Evolutionary conservation across 1,140 invertebrate genomes (phyloP).

Genomic region (Tetramorium alpestre): DNA sequence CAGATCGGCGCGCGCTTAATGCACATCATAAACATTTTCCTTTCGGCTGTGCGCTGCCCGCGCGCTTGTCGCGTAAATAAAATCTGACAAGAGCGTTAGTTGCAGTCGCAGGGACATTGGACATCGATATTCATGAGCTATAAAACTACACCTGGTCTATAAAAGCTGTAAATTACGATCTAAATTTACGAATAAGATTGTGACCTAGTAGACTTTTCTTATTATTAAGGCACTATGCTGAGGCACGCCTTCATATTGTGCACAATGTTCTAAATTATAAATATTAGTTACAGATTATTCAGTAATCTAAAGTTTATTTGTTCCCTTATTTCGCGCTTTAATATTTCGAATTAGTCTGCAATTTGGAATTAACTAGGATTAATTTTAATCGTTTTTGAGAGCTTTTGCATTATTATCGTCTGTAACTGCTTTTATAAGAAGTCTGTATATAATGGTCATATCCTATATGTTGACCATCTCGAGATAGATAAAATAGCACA

Average conservation of each 20-base stretch:
- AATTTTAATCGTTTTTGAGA: neutral
- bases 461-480: neutral
- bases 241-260: neutral
- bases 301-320: neutral
- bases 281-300: neutral
- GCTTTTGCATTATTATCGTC: neutral
- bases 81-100: slow-evolving; percentile 18
- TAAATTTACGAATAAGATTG: neutral
- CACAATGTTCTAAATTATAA: neutral
- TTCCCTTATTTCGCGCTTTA: neutral
- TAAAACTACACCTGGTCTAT: neutral
- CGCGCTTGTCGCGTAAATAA: slow-evolving; percentile 36
- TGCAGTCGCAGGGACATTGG: slow-evolving; percentile 1
- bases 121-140: slow-evolving; percentile 17
- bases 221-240: neutral
- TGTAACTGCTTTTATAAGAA: neutral
- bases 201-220: neutral
- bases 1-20: neutral
- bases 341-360: neutral
- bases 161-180: slow-evolving; percentile 27
- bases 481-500: neutral
- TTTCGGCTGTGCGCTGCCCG: neutral
- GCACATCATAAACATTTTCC: slow-evolving; percentile 48
- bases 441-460: neutral
- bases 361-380: neutral